Base-by-base conservation (phyloP, 2,888 invertebrate species). In the Drosophila aldrichi region DNA sequence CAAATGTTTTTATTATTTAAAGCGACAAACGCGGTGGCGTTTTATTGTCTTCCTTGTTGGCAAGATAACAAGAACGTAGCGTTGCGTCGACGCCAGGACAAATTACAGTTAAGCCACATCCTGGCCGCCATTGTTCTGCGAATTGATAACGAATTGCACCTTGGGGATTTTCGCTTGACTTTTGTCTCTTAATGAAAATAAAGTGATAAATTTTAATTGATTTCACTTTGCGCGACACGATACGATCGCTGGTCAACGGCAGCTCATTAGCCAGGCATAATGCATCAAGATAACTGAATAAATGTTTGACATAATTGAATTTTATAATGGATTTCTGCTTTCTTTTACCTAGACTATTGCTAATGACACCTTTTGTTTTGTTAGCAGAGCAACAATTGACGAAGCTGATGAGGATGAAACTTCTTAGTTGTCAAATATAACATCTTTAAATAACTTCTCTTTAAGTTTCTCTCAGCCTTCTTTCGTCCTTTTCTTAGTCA, bases 1-100 rank as follows among this genome's bases (percentile, higher is more conserved):
- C 90, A 88, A 89, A 90, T 90, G 84, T 85, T 90, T 88, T 89
- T 89, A 88, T 88, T 88, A 89, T 90, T 88, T 89, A 81, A 86
- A 89, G 77, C 86, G 81, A 84, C 85, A 85, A 85, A 80, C 80
- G 71, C 61, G 61, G 68, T 68, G 83, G 60, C 79, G 70, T 88
- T 90, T 89, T 86, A 88, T 86, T 89, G 88, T 86, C 77, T 76
- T 56, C 63, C 57, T 55, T 49, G 18, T 25, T 34, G 65, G 36
- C 60, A n/a, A 40, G 86, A 88, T 84, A 88, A 75, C 74, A 69
- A 56, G 51, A 36, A 51, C 22, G 36, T 20, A 16, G 49, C 54
- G 32, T 34, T 59, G 56, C 43, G 58, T 51, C 62, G 67, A 56
- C 51, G 69, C 62, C 86, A 67, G 89, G 86, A 90, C 90, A 87